A percentile compares a stretch with the other conserved stretches of the same genome.
Conservation (phyloP, 2,888 invertebrate species). For the Anthophora plumipes region DNA sequence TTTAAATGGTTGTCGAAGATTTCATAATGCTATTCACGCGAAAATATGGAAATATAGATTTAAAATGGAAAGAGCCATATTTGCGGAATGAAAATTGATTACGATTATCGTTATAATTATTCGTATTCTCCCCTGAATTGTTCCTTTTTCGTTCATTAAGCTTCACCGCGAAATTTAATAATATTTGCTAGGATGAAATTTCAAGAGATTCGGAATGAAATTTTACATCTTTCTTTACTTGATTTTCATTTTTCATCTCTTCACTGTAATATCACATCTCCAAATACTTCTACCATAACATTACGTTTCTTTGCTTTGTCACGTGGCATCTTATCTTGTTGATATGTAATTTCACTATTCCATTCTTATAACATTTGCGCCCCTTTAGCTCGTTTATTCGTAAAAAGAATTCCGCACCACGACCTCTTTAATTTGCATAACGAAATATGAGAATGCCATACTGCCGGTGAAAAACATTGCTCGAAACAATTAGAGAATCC, state of each 20-base stretch:
- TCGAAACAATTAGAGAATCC: neutral
- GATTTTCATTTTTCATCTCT: neutral
- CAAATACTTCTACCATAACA: slow-evolving; percentile 5
- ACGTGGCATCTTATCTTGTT: slow-evolving; percentile 11
- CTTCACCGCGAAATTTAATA: slow-evolving; percentile 3
- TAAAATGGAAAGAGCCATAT: neutral
- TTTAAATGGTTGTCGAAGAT: too few species aligned
- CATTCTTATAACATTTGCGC: neutral
- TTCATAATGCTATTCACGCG: too few species aligned
- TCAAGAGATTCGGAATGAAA: neutral
- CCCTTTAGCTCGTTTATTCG: slow-evolving; percentile 6
- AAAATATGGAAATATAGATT: neutral
- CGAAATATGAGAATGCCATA: slow-evolving; percentile 17
- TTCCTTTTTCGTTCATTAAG: neutral
- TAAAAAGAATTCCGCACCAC: neutral
- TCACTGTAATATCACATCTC: neutral
- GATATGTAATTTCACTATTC: slow-evolving; percentile 7
- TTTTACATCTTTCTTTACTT: neutral
- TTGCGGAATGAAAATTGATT: neutral
- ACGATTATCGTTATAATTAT: neutral
- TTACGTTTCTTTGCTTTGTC: slow-evolving; percentile 1
- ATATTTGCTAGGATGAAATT: neutral
- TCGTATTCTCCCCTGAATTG: neutral
- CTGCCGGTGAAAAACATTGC: neutral
- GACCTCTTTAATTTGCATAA: slow-evolving; percentile 18